Conservation (phyloP, 1,140 invertebrate species). For the Zaprionus kolodkinae region DNA sequence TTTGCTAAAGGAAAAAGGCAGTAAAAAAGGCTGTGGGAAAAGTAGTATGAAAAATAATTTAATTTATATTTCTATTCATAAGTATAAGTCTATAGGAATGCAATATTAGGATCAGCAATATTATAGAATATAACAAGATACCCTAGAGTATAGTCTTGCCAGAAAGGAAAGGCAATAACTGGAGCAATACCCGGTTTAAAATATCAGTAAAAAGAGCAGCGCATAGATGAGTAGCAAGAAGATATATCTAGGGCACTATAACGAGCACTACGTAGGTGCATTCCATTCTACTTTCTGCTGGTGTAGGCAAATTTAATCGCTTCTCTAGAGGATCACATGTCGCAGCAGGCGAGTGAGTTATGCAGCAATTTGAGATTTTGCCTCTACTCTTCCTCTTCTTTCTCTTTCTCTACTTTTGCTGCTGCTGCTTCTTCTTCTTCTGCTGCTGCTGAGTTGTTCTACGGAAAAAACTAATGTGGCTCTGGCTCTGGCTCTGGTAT, state of each 20-base stretch:
- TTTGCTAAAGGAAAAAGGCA: neutral
- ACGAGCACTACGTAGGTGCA: neutral
- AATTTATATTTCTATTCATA: too few relatives aligned
- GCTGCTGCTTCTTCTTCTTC: neutral
- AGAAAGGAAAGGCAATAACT: neutral
- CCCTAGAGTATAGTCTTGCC: too few relatives aligned
- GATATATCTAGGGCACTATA: neutral
- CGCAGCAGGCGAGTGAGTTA: slow-evolving; percentile 4
- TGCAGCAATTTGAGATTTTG: slow-evolving; percentile 21
- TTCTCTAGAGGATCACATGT: slow-evolving; percentile 5
- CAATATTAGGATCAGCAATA: too few relatives aligned
- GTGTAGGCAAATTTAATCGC: neutral
- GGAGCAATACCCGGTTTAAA: neutral
- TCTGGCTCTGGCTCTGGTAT: slow-evolving; percentile 19
- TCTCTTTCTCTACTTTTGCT: neutral
- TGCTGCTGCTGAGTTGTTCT: neutral
- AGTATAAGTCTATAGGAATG: too few relatives aligned
- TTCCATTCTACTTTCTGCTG: neutral
- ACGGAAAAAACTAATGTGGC: neutral
- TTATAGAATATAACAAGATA: too few relatives aligned
- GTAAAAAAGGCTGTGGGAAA: neutral
- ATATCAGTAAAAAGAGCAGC: neutral
- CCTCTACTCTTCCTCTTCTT: neutral
- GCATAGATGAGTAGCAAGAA: too few relatives aligned
- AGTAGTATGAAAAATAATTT: neutral